phyloP scores from a whole-genome alignment of 2,888 invertebrate genomes.

The Synanthedon tipuliformis region DNA sequence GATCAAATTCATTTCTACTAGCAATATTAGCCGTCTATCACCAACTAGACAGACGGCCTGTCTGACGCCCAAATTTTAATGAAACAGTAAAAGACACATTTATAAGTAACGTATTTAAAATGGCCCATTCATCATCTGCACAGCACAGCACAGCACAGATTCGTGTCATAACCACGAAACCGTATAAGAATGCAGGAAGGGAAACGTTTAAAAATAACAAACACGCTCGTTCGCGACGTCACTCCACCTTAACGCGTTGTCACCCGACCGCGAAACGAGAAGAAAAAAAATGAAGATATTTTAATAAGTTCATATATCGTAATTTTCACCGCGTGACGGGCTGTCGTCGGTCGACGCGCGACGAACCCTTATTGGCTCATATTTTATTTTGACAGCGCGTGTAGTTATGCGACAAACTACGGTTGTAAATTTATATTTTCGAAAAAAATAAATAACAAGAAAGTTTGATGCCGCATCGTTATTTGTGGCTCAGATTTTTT shows the following conservation, averaged over 20 bases:
- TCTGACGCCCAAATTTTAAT: too few species aligned
- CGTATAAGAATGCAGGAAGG: background rate
- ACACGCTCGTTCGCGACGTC: slow-evolving; percentile 12
- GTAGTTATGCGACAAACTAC: slow-evolving; percentile 32
- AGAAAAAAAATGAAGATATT: slow-evolving; percentile 50
- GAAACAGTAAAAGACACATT: too few species aligned
- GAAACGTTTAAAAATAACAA: background rate
- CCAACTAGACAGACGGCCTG: too few species aligned
- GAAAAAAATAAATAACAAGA: too few species aligned
- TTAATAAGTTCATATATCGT: slow-evolving; percentile 66
- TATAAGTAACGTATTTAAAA: too few species aligned
- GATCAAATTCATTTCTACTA: too few species aligned
- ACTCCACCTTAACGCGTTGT: slow-evolving; percentile 33
- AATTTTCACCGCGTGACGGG: slow-evolving; percentile 54
- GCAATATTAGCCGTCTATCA: too few species aligned
- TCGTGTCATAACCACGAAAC: background rate
- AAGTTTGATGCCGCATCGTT: too few species aligned
- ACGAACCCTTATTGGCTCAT: slow-evolving; percentile 59
- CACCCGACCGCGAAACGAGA: slow-evolving; percentile 54
- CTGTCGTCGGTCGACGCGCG: slow-evolving; percentile 47
- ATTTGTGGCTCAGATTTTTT: background rate
- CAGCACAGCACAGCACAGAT: too few species aligned
- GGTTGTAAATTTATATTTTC: slow-evolving; percentile 20
- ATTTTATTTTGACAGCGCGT: slow-evolving; percentile 61
- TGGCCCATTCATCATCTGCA: too few species aligned